Evolutionary conservation across 37 sponge, comb jelly and placozoan genomes (phyloP).

Genomic region (Ianthella basta): DNA sequence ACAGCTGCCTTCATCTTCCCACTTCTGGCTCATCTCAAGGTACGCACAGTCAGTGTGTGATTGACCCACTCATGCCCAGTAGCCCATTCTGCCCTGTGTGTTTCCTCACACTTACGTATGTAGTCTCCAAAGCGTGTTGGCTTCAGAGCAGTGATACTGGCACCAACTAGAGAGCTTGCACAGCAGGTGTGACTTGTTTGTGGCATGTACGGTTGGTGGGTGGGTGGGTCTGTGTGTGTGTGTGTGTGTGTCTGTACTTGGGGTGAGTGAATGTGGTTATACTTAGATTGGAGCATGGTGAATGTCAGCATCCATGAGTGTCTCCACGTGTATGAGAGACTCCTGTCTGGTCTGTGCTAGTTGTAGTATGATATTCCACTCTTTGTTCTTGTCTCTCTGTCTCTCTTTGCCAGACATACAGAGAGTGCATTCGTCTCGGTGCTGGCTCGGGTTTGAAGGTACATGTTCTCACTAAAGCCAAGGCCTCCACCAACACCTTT

Average conservation of each 20-base stretch:
- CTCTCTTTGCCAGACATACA: slow-evolving; percentile 53
- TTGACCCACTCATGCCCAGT: background rate
- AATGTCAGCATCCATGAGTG: too few species aligned
- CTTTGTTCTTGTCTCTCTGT: background rate
- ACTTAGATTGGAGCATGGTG: too few species aligned
- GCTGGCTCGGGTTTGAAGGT: slow-evolving; percentile 80
- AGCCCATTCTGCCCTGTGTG: too few species aligned
- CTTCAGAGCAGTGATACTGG: slow-evolving; percentile 89
- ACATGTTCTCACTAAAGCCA: slow-evolving; percentile 91
- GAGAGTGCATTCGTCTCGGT: slow-evolving; percentile 80
- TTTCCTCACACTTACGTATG: background rate
- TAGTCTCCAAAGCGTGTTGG: slow-evolving; percentile 77
- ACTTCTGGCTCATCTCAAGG: slow-evolving; percentile 83
- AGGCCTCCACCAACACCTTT: slow-evolving; percentile 80
- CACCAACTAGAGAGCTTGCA: slow-evolving; percentile 97
- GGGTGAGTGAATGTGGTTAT: too few species aligned
- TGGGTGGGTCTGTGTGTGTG: background rate
- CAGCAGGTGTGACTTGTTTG: slow-evolving; percentile 60
- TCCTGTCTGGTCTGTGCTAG: too few species aligned
- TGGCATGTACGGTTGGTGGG: background rate
- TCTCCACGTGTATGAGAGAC: too few species aligned
- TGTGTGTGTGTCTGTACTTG: slow-evolving; percentile 4
- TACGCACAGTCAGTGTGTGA: slow-evolving; percentile 23
- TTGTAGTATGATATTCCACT: background rate
- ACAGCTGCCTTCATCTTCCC: slow-evolving; percentile 92